phyloP scores from a whole-genome alignment of 2,113 vertebrate genomes.

The Pseudois nayaur region DNA sequence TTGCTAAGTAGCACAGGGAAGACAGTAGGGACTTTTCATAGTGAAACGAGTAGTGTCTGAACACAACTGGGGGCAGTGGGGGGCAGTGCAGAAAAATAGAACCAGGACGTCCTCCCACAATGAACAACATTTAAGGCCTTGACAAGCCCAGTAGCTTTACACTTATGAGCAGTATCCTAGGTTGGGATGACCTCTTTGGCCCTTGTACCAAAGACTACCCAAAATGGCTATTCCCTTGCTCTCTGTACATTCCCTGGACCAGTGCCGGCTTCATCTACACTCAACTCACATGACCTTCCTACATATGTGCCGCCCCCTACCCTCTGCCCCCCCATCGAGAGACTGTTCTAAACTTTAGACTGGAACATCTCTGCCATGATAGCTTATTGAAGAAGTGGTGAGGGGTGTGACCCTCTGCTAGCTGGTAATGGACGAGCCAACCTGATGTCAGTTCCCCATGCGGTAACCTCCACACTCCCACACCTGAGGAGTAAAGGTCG shows the following conservation, averaged over 20 bases:
- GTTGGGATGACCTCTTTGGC: not conserved
- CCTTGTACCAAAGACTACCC: not conserved
- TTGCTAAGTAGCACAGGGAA: not conserved
- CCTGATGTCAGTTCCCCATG: not conserved
- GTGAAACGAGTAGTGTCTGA: not conserved
- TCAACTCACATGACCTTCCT: not conserved
- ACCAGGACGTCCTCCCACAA: not conserved
- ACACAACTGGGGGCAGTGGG: fast-evolving
- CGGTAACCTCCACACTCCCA: not conserved
- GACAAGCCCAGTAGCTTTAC: not conserved
- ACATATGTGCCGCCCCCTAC: not conserved
- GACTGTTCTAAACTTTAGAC: not conserved
- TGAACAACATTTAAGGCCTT: not conserved
- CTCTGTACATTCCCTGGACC: not conserved
- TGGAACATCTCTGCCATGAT: not conserved
- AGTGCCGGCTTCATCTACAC: not conserved
- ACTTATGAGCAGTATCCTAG: not conserved
- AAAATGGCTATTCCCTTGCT: not conserved
- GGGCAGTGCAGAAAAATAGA: not conserved
- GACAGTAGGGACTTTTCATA: not conserved
- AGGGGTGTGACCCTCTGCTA: not conserved
- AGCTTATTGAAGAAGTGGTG: not conserved
- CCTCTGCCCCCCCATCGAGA: fast-evolving
- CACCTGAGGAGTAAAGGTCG: not conserved
- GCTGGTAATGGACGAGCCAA: not conserved